These are phyloP conservation scores for Hormaphis cornu DNA, from an alignment of 1,140 invertebrate genomes.

Conservation along the genomic window DNA sequence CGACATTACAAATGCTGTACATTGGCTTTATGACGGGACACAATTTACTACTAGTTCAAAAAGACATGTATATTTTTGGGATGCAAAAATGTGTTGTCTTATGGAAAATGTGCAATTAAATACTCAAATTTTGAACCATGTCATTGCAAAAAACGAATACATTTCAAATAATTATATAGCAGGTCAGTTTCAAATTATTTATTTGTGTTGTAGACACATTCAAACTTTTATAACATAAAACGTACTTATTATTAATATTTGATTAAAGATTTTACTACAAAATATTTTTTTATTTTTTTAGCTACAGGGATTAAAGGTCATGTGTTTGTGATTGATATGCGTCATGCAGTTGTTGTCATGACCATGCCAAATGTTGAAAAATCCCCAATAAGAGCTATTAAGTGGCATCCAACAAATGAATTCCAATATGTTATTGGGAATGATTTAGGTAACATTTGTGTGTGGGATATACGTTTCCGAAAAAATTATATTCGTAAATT, in stretches of 20 bases:
- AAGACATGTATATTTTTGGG: background rate
- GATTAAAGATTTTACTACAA: background rate
- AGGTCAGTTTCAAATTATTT: background rate
- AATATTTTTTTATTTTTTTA: background rate
- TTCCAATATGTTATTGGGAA: background rate
- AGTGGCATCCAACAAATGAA: constrained; percentile 7
- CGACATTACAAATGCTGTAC: background rate
- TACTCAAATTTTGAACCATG: background rate
- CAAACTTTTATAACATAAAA: background rate
- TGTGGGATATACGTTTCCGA: constrained; percentile 19
- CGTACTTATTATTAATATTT: background rate
- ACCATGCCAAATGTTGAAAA: background rate
- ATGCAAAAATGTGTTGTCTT: background rate
- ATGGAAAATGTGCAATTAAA: background rate
- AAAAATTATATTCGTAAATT: background rate
- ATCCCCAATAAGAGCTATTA: background rate
- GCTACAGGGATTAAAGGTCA: background rate
- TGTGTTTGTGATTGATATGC: background rate
- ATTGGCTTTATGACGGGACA: constrained; percentile 22
- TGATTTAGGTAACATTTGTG: background rate
- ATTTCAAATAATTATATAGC: background rate
- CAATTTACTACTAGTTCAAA: background rate
- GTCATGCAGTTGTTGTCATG: background rate
- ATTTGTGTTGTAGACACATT: background rate
- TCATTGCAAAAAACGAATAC: background rate